Conservation (phyloP, 2,888 invertebrate genomes). For the Leucania comma region DNA sequence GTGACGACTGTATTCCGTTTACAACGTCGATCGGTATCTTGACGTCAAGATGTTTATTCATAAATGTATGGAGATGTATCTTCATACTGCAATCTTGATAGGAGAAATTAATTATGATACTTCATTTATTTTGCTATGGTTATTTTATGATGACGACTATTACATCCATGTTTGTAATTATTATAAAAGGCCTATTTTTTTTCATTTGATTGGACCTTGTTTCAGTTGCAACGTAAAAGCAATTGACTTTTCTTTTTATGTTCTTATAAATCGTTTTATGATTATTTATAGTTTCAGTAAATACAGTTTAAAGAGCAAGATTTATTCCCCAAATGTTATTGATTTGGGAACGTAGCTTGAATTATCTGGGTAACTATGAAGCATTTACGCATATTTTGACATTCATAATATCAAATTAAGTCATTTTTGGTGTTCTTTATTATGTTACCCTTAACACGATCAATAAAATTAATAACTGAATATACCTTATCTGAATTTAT, state of each 20-base stretch:
- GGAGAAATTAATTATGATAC: constrained; percentile 41
- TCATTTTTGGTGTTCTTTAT: background rate
- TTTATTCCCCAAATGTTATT: too few species aligned
- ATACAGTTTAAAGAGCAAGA: too few species aligned
- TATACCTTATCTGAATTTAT: background rate
- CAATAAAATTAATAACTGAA: background rate
- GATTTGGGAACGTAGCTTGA: too few species aligned
- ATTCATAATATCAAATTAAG: too few species aligned
- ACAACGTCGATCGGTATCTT: constrained; percentile 62
- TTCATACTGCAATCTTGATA: constrained; percentile 36
- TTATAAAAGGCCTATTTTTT: background rate
- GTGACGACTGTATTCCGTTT: constrained; percentile 65
- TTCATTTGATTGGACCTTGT: background rate
- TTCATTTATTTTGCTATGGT: constrained; percentile 16
- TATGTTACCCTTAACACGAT: background rate
- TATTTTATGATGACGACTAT: background rate
- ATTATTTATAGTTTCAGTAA: too few species aligned
- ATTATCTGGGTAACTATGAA: too few species aligned
- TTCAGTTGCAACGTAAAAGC: background rate
- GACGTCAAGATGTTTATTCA: constrained; percentile 57
- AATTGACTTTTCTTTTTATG: too few species aligned
- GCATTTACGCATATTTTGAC: too few species aligned
- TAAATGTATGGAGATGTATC: constrained; percentile 55
- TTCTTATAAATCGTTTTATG: too few species aligned
- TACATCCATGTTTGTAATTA: background rate